These are phyloP conservation scores for Euwallacea fornicatus DNA, from an alignment of 1,140 invertebrate genomes.

Conservation along the genomic window DNA sequence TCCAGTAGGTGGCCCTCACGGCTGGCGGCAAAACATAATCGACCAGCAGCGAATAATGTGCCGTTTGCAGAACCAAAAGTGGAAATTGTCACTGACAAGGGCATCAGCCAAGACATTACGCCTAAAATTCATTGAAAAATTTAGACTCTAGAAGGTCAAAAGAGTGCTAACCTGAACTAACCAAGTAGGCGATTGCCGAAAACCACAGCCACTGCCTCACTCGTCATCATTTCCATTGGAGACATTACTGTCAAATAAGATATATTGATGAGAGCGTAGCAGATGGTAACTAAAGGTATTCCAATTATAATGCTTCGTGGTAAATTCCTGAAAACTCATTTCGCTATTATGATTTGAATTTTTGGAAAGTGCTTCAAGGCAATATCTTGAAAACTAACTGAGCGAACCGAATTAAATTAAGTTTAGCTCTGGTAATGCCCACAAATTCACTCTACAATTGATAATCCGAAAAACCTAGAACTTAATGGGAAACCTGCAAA, in stretches of 20 bases:
- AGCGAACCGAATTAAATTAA: too few species aligned
- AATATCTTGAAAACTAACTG: too few species aligned
- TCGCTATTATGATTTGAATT: neutral
- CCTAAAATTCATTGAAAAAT: constrained; percentile 59
- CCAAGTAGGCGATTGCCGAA: constrained; percentile 72
- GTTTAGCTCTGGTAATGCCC: too few species aligned
- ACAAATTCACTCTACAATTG: too few species aligned
- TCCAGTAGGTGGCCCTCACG: constrained; percentile 91
- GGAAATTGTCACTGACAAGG: constrained; percentile 91
- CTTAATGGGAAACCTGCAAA: too few species aligned
- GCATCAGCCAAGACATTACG: constrained; percentile 89
- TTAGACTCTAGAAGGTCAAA: neutral
- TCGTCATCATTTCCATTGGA: constrained; percentile 89
- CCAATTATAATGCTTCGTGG: constrained; percentile 95
- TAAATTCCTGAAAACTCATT: constrained; percentile 72
- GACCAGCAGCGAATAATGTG: constrained; percentile 88
- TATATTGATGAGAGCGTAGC: constrained; percentile 95
- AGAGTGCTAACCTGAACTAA: constrained; percentile 8
- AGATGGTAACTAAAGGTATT: constrained; percentile 92
- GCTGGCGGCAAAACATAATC: constrained; percentile 93
- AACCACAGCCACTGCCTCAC: constrained; percentile 94
- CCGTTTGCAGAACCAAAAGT: constrained; percentile 97
- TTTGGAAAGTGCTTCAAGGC: constrained; percentile 14
- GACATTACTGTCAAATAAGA: constrained; percentile 97
- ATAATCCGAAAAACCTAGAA: too few species aligned